phyloP scores from a whole-genome alignment of 2,888 invertebrate species.

The Caradrina clavipalpis region DNA sequence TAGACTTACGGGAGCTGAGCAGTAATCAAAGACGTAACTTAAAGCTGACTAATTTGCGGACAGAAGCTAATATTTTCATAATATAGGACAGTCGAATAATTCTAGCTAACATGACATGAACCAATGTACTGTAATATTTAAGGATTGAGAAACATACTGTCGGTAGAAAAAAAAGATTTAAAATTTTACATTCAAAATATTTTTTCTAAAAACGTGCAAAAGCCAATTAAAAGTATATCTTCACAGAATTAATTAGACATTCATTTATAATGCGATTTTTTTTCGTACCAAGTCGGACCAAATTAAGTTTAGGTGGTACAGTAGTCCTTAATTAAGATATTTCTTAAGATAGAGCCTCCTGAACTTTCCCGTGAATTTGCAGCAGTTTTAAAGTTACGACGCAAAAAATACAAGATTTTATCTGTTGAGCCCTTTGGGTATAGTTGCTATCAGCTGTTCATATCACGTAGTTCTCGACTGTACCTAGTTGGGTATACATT shows the following conservation, averaged over 20 bases:
- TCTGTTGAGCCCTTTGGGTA: constrained; percentile 29
- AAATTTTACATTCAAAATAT: background rate
- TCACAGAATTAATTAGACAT: constrained; percentile 54
- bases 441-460: constrained; percentile 39
- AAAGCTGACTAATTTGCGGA: no score
- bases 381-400: constrained; percentile 52
- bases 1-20: no score
- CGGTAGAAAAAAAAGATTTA: background rate
- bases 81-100: background rate
- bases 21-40: no score
- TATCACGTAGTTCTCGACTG: background rate
- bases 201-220: constrained; percentile 5
- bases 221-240: constrained; percentile 40
- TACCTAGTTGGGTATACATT: background rate
- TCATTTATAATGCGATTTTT: constrained; percentile 55
- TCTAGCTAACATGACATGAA: background rate
- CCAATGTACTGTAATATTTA: no score
- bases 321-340: constrained; percentile 64
- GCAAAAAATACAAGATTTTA: constrained; percentile 50
- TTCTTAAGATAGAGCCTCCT: constrained; percentile 56
- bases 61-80: no score
- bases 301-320: constrained; percentile 60
- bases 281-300: constrained; percentile 21
- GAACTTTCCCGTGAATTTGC: constrained; percentile 51
- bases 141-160: background rate